Evolutionary conservation across 2,888 invertebrate species (phyloP), one percentile per base, ranked within the genome.

Genomic region (Nemapogon koenigi): DNA sequence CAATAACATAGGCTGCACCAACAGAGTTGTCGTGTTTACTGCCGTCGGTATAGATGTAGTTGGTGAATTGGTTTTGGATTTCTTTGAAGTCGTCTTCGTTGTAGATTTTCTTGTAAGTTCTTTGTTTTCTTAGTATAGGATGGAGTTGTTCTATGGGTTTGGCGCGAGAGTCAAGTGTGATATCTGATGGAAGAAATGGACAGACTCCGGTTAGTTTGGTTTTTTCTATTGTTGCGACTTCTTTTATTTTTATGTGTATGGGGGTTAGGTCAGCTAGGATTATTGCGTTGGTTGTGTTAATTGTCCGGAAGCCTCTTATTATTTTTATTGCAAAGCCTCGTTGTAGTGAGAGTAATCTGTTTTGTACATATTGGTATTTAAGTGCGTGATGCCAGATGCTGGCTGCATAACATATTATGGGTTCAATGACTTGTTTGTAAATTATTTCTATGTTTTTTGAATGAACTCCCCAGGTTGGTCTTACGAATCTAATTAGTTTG

Each of bases 381-480:
- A 35, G 18, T 2, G 40, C 27, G 2, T 2, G 10, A 3, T 3
- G 4, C 40, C 32, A 40, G 6, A 37, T n/a, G 17, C 22, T 22
- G 22, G 22, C 22, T 22, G 22, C 22, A 22, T 22, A 22, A 7
- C 6, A 7, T 7, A 22, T 22, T 6, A 22, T 22, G 22, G 22
- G 22, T 22, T 22, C 6, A 10, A 22, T 22, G 22, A 22, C 4
- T 3, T 26, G 29, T 2, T 3, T 11, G 14, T 45, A 45, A 3
- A 45, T 41, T 1, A 25, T 43, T 6, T 31, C 22, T 1, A 41
- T 35, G 16, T 46, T 46, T 27, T 44, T 43, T 0, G 43, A 37
- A 7, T 46, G 43, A 3, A 31, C 17, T 4, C 46, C 44, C 46
- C 46, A 46, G 4, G 46, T 46, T 3, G 44, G 41, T 19, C 41